phyloP scores from a whole-genome alignment of 1,140 invertebrate species.

The Drosophila willistoni region DNA sequence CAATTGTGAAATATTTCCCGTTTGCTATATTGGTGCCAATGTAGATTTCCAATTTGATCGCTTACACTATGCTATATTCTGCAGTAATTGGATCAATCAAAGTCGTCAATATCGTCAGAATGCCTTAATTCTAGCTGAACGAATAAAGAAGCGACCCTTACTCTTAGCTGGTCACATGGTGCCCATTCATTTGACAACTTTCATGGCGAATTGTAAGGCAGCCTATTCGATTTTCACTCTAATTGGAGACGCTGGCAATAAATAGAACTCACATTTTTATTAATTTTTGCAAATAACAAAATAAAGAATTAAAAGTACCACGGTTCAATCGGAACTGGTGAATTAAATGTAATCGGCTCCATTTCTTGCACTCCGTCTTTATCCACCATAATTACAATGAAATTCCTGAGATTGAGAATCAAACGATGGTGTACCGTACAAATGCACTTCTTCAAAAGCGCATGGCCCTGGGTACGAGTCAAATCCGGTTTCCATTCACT shows the following conservation, averaged over 20 bases:
- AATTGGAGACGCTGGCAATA: conserved; percentile 33
- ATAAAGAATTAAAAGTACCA: no score
- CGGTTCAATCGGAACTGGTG: background rate
- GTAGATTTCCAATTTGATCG: conserved; percentile 44
- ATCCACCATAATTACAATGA: conserved; percentile 92
- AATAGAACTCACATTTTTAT: background rate
- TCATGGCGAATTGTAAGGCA: conserved; percentile 58
- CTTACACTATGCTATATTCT: conserved; percentile 54
- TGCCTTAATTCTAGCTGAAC: conserved; percentile 58
- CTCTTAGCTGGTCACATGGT: conserved; percentile 58
- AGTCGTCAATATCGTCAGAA: conserved; percentile 40
- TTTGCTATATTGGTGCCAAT: conserved; percentile 67
- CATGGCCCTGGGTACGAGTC: conserved; percentile 90
- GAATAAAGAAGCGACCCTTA: conserved; percentile 36
- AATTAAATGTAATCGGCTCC: background rate
- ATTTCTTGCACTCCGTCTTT: conserved; percentile 87
- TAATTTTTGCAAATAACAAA: background rate
- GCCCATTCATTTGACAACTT: conserved; percentile 68
- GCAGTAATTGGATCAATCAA: conserved; percentile 72
- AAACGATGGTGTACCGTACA: conserved; percentile 93
- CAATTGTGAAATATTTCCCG: conserved; percentile 54
- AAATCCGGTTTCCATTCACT: conserved; percentile 91
- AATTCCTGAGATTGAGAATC: conserved; percentile 94
- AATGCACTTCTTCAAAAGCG: conserved; percentile 93
- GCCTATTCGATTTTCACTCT: conserved; percentile 74